Conservation (phyloP, 2,797 vertebrate species). For the Mycteria americana region DNA sequence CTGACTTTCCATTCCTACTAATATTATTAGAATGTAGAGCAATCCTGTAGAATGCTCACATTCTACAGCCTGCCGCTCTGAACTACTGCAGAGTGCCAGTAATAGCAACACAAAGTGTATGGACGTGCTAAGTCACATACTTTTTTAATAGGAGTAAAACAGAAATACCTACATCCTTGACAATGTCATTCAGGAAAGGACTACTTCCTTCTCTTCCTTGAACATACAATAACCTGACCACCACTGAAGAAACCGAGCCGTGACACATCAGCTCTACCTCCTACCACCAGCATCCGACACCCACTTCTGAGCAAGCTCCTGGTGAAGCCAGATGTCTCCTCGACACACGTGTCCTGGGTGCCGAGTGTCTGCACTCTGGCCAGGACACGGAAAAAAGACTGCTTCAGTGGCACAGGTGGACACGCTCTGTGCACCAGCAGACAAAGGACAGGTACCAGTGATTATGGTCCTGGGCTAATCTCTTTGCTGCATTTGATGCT, state of each 20-base stretch:
- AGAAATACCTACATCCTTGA: not conserved
- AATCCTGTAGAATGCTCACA: too few species aligned
- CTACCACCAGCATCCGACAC: not conserved
- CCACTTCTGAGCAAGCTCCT: not conserved
- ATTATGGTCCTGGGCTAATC: not conserved
- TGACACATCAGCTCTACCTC: not conserved
- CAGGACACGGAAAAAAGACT: not conserved
- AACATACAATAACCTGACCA: not conserved
- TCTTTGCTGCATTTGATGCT: not conserved
- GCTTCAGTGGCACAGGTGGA: not conserved
- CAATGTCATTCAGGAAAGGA: not conserved
- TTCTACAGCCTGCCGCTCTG: not conserved
- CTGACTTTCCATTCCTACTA: too few species aligned
- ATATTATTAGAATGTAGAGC: not conserved
- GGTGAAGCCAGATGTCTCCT: not conserved
- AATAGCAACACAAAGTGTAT: rapidly evolving
- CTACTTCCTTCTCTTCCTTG: not conserved
- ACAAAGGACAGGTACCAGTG: not conserved
- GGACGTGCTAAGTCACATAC: rapidly evolving
- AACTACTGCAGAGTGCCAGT: not conserved
- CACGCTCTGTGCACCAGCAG: not conserved
- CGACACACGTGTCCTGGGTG: not conserved
- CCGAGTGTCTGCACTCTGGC: not conserved
- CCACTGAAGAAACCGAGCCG: not conserved
- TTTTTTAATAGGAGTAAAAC: not conserved